These are phyloP conservation scores for Anagrus nilaparvatae DNA, from an alignment of 1,140 invertebrate species.

Conservation along the genomic window DNA sequence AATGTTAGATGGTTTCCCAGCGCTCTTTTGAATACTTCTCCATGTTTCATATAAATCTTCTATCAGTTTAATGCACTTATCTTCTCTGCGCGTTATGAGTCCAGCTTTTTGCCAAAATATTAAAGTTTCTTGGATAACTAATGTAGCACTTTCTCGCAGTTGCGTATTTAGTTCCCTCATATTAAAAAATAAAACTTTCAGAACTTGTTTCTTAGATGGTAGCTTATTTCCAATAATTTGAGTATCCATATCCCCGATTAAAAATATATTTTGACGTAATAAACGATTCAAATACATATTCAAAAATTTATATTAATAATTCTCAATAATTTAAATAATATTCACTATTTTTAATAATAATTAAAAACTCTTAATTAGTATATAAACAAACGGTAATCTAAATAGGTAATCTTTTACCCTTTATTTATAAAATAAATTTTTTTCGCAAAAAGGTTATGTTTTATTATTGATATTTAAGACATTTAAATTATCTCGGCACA, in stretches of 20 bases:
- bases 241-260: conserved; percentile 15
- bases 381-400: too few species aligned
- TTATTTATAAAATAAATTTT: too few species aligned
- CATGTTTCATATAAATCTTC: conserved; percentile 16
- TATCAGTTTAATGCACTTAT: conserved; percentile 14
- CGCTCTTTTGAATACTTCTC: conserved; percentile 13
- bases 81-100: conserved; percentile 14
- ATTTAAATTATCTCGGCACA: too few species aligned
- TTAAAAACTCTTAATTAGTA: too few species aligned
- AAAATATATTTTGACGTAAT: conserved; percentile 15
- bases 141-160: conserved; percentile 14
- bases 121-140: conserved; percentile 14
- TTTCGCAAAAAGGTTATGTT: too few species aligned
- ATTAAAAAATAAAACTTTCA: conserved; percentile 19
- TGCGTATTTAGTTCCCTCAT: conserved; percentile 12
- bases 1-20: conserved; percentile 1
- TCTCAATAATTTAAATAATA: too few species aligned
- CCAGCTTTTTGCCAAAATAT: conserved; percentile 18
- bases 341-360: too few species aligned
- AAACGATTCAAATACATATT: too few species aligned
- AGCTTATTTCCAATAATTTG: conserved; percentile 19
- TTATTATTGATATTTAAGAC: too few species aligned
- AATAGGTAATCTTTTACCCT: too few species aligned
- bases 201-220: conserved; percentile 16
- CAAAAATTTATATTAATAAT: too few species aligned